Conservation (phyloP, 2,113 vertebrate species). For the Erythrocercus mccallii region DNA sequence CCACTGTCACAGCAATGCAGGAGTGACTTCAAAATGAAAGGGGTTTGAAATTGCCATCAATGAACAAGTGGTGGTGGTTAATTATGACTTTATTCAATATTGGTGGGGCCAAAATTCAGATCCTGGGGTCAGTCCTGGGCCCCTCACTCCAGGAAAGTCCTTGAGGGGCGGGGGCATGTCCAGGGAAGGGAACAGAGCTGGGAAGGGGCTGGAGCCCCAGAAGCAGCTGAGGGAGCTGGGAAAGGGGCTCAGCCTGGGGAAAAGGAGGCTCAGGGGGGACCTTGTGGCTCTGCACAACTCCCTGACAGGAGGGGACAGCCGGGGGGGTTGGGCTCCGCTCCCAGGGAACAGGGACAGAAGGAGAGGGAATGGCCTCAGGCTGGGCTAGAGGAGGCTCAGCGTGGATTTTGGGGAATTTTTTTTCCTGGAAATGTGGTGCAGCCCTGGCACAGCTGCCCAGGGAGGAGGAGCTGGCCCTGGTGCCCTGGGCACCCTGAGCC, state of each 20-base stretch:
- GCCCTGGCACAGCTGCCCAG: not conserved
- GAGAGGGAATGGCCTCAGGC: not conserved
- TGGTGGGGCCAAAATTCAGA: not conserved
- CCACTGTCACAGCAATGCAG: not conserved
- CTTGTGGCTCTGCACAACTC: not conserved
- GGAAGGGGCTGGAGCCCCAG: not conserved
- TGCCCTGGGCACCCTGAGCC: not conserved
- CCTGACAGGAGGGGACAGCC: not conserved
- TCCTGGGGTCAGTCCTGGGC: not conserved
- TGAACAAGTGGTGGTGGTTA: not conserved
- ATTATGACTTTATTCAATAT: not conserved
- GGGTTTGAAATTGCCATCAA: not conserved
- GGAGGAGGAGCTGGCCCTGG: not conserved
- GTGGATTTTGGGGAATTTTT: not conserved
- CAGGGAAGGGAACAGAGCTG: not conserved
- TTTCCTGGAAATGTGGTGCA: too few relatives aligned
- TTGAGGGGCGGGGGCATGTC: fast-evolving
- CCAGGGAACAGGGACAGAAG: not conserved
- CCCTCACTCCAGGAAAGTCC: not conserved
- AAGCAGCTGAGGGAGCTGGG: not conserved
- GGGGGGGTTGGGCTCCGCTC: not conserved
- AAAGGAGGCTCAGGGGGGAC: not conserved
- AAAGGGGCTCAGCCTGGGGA: not conserved
- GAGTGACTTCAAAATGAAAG: not conserved
- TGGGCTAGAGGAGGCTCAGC: not conserved